phyloP scores from a whole-genome alignment of 2,797 vertebrate genomes.

The Eulemur rubriventer region DNA sequence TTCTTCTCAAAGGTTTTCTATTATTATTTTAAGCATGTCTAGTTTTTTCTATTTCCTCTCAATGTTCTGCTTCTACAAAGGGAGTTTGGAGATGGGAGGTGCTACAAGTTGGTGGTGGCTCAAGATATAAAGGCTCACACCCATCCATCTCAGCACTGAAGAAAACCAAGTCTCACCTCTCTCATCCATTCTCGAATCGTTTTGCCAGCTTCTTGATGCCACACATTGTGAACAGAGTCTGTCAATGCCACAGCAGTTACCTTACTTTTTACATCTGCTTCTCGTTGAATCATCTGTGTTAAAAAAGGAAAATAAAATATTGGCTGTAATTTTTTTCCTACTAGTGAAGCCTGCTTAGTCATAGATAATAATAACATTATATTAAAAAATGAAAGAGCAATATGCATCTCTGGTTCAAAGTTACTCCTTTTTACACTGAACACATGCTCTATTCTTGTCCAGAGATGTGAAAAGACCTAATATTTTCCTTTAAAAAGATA shows the following conservation, averaged over 20 bases:
- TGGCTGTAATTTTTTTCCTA: constrained; percentile 69
- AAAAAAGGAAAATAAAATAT: constrained; percentile 77
- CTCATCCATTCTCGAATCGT: constrained; percentile 96
- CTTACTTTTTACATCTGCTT: constrained; percentile 93
- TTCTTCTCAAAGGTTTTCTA: constrained; percentile 66
- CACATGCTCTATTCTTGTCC: constrained; percentile 59
- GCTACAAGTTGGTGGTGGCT: constrained; percentile 28
- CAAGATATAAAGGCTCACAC: constrained; percentile 56
- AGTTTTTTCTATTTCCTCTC: background rate
- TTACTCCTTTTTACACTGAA: constrained; percentile 76
- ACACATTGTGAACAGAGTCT: constrained; percentile 98
- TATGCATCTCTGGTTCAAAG: constrained; percentile 67
- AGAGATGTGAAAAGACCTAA: constrained; percentile 78
- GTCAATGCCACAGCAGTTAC: constrained; percentile 96
- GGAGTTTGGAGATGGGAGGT: background rate
- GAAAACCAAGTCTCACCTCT: constrained; percentile 89
- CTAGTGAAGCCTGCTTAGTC: constrained; percentile 77
- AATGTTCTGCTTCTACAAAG: constrained; percentile 34
- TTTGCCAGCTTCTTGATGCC: constrained; percentile 97
- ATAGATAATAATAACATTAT: constrained; percentile 78
- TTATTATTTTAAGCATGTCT: constrained; percentile 69
- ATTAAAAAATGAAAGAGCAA: constrained; percentile 77
- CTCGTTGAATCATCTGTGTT: constrained; percentile 96
- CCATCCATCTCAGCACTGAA: constrained; percentile 33
- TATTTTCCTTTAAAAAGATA: constrained; percentile 83